Conservation (phyloP, 2,888 invertebrate species). For the Sinodicranocentrus sp. region DNA sequence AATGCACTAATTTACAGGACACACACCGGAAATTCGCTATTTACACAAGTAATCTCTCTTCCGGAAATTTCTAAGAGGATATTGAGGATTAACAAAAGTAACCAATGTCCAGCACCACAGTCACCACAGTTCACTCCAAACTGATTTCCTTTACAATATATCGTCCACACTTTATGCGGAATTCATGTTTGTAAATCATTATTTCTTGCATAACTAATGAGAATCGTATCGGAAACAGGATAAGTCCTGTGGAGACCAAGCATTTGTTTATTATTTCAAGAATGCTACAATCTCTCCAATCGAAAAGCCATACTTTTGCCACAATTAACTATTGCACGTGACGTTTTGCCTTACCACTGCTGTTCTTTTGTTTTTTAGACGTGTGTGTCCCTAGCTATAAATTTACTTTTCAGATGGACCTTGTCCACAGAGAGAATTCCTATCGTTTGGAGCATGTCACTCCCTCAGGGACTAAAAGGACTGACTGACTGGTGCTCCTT, state of each 20-base stretch:
- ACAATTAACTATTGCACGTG: too few relatives aligned
- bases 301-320: too few relatives aligned
- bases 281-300: neutral
- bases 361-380: conserved; percentile 41
- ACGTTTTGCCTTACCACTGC: too few relatives aligned
- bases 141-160: conserved; percentile 18
- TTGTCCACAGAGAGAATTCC: conserved; percentile 20
- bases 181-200: conserved; percentile 11
- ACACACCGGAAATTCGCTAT: conserved; percentile 17
- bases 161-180: too few relatives aligned
- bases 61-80: conserved; percentile 16
- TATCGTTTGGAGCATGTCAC: conserved; percentile 26
- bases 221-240: too few relatives aligned
- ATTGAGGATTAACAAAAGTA: conserved; percentile 29
- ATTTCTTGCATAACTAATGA: neutral
- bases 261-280: too few relatives aligned
- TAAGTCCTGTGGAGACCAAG: too few relatives aligned
- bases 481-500: conserved; percentile 47
- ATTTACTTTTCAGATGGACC: conserved; percentile 3
- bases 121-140: conserved; percentile 15
- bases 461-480: conserved; percentile 45
- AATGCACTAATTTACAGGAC: neutral
- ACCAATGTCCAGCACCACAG: conserved; percentile 26
- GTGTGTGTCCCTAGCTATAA: conserved; percentile 3
- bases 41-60: conserved; percentile 6